Base-by-base conservation (phyloP, 2,888 invertebrate genomes). In the Zelleria hepariella region DNA sequence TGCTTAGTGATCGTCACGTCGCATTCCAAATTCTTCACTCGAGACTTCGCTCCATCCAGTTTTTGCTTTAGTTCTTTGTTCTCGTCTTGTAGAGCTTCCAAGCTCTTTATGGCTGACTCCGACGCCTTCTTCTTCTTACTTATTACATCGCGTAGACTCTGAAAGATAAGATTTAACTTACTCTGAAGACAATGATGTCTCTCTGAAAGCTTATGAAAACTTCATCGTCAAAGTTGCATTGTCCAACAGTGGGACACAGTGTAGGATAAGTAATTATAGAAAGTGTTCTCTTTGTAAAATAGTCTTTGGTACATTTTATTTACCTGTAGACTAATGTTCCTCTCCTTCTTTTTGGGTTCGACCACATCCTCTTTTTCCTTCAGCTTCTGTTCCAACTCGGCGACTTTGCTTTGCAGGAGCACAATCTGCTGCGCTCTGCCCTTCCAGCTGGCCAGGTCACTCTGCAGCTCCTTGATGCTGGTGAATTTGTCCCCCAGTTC, bases 361-460 rank as follows among this genome's bases (percentile, higher is more conserved):
- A 68, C 66, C 10, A 69, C 59, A 55, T 78, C 72, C 58, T 80
- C 83, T 24, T 83, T 87, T 1, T 75, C 77, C 64, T 80, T 89
- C 15, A 94, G 67, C 70, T 92, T 94, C 23, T 90, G 90, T 67
- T 92, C 93, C 0, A 95, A 73, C 57, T 95, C 94, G 5, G 75
- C 77, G 57, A 94, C 81, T 80, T 93, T 94, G 58, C 91, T 91
- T 71, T 94, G 94, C 56, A 95, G 77, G 15, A 91, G 78, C 0
- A 92, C 75, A 61, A 95, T 94, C 70, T 94, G 93, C 69, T 95
- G 94, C 1, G 95, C 93, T 63, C 95, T 88, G 0, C 95, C 95
- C 64, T 94, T 92, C 95, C 95, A 95, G 10, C 91, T 91, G 52
- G 90, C 86, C 57, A 90, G 79, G 62, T 90, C 87, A 65, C 89